Evolutionary conservation across 1,140 invertebrate species (phyloP), one percentile per base, ranked within the genome.

Genomic region (Diprion similis): DNA sequence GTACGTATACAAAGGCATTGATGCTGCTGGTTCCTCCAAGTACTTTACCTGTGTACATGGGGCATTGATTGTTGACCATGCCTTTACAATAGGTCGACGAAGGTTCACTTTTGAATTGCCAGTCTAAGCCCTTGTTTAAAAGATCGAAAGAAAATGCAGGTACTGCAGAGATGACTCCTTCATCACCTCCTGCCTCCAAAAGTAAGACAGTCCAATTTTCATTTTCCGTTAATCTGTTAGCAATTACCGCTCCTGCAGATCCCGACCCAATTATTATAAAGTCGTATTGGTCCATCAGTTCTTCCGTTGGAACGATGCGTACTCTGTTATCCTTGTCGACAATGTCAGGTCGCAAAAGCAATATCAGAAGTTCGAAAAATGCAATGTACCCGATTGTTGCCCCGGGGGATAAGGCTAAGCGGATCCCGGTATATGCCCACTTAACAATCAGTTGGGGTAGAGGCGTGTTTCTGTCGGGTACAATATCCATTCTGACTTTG

Each of bases 261-360:
- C 95, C 95, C 9, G 90, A 95, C 1, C 95, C 95, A 46, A 96
- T 89, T 46, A 94, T 87, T 1, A 94, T 90, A 71, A 94, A 94
- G 80, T 94, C 93, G 73, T 94, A 94, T 17, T 83, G 86, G 8
- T 89, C 85, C 3, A 88, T 82, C 3, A 93, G 78, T 19, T 90
- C 76, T 10, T 89, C 82, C 6, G 89, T 80, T 1, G 79, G 78
- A 45, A 84, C 86, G 73, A 92, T 90, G 64, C 83, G 83, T 0
- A 92, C 86, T 15, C 91, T 87, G 76, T 91, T 79, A 47, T 88
- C 84, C 1, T 81, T 83, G 71, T 93, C 93, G 74, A n/a, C n/a
- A n/a, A n/a, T n/a, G n/a, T n/a, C n/a, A n/a, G n/a, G n/a, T n/a
- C n/a, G n/a, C n/a, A n/a, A n/a, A n/a, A n/a, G n/a, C n/a, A n/a